Conservation (phyloP, 2,113 vertebrate genomes). For the Larimichthys crocea region DNA sequence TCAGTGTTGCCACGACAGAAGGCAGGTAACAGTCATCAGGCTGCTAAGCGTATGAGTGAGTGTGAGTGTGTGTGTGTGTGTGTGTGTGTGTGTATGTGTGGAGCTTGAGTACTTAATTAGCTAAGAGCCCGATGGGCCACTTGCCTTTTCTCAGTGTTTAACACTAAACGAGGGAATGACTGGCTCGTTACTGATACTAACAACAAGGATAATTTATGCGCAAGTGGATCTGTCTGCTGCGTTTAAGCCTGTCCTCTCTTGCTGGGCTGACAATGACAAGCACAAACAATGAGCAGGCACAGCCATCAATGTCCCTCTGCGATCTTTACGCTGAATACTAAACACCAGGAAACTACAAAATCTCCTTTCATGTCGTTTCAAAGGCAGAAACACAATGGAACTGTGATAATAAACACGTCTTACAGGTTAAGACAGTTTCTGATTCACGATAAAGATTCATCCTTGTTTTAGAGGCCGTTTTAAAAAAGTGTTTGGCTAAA, state of each 20-base stretch:
- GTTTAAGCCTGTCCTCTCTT: constrained; percentile 61
- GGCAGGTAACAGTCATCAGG: constrained; percentile 78
- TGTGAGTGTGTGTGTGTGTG: constrained; percentile 47
- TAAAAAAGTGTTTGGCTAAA: constrained; percentile 27
- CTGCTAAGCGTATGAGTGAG: constrained; percentile 36
- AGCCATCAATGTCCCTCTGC: constrained; percentile 53
- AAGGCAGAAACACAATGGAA: constrained; percentile 37
- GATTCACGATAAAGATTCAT: neutral
- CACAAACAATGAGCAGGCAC: constrained; percentile 58
- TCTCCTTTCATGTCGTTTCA: constrained; percentile 30
- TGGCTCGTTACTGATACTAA: constrained; percentile 76
- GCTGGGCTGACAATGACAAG: constrained; percentile 60
- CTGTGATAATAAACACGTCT: constrained; percentile 15
- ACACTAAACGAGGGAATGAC: constrained; percentile 72
- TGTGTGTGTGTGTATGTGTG: constrained; percentile 26
- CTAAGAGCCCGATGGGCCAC: constrained; percentile 68
- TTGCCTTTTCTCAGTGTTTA: constrained; percentile 72
- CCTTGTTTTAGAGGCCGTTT: constrained; percentile 8
- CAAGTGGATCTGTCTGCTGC: constrained; percentile 56
- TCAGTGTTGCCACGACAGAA: constrained; percentile 78
- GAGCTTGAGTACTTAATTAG: constrained; percentile 77
- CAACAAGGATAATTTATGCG: constrained; percentile 76
- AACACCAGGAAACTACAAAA: constrained; percentile 28
- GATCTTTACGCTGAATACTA: constrained; percentile 46
- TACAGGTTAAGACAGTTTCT: constrained; percentile 13